Base-by-base conservation (phyloP, 2,888 invertebrate genomes). In the Listrodromus nycthemerus region DNA sequence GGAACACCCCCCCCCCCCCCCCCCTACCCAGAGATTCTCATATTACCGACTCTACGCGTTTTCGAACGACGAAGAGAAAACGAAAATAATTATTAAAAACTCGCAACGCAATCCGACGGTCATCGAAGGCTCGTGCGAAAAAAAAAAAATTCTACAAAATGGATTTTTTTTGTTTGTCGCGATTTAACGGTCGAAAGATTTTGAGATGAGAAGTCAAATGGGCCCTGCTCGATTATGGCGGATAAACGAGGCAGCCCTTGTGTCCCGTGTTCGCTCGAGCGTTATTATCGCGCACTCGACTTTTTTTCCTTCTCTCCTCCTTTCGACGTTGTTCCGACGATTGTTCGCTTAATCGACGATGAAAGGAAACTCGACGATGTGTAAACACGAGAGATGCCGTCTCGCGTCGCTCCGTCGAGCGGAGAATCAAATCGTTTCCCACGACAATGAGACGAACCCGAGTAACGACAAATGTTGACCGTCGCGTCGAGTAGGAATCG, bases 151-250 rank as follows among this genome's bases (percentile, higher is more conserved):
- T 24, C 7, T 41, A 30, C 55, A 37, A 21, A 82, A 69, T 48
- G 24, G 48, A 48, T 30, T 21, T 7, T 21, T 41, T 13, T 13
- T 41, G 2, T 41, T 41, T 37, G 4, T 41, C 41, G 50, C 33
- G 41, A 82, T 78, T 82, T 61, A 63, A 82, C 65, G 69, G 67
- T 76, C 19, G 81, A 81, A 81, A 33, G 76, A 65, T 66, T 55
- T 6, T 66, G 52, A 66, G 19, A 66, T 71, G 55, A 76, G 71
- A 81, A 71, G 27, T 65, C 37, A 30, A 30, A n/a, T 10, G 50
- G 45, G 19, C 45, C 52, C 67, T 16, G 33, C 52, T 69, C 58
- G 65, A 48, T 66, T 70, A 71, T 61, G 63, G 61, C 71, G 10
- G 50, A 63, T 3, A 61, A 16, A 74, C 30, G 65, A 65, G 50